Percentiles rank a stretch among this genome's conserved stretches.
Evolutionary conservation across 2,888 invertebrate species (phyloP).

Genomic region (Dusona sp.): DNA sequence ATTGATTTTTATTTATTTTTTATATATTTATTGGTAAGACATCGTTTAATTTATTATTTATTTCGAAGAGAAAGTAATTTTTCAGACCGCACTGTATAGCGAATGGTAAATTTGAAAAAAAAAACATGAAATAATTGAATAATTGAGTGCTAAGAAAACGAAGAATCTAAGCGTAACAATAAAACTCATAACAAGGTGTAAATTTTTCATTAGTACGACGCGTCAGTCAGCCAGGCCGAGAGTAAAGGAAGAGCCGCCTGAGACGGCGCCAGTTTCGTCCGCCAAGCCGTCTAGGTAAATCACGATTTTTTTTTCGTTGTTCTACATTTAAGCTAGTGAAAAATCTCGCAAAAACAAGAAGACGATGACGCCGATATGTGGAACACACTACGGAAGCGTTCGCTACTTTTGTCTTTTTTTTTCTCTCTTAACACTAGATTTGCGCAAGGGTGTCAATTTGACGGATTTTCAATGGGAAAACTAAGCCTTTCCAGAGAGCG

Average conservation of each 20-base stretch:
- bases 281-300: constrained; percentile 85
- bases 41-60: neutral
- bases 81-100: constrained; percentile 12
- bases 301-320: constrained; percentile 76
- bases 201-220: constrained; percentile 84
- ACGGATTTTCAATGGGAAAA: neutral
- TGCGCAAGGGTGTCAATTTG: neutral
- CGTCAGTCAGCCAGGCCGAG: constrained; percentile 84
- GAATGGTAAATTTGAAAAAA: neutral
- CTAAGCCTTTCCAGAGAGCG: neutral
- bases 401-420: neutral
- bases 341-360: neutral
- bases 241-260: constrained; percentile 85
- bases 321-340: constrained; percentile 53
- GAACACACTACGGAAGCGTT: neutral
- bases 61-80: neutral
- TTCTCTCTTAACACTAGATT: neutral
- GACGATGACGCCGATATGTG: constrained; percentile 8
- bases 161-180: constrained; percentile 42
- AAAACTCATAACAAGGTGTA: constrained; percentile 75
- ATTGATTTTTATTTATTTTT: too few species aligned
- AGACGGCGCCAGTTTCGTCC: constrained; percentile 84
- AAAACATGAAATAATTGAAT: constrained; percentile 13
- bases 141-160: constrained; percentile 28
- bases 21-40: too few species aligned